These are phyloP conservation scores for Eretmocerus hayati DNA, from an alignment of 2,888 invertebrate genomes.

Conservation along the genomic window DNA sequence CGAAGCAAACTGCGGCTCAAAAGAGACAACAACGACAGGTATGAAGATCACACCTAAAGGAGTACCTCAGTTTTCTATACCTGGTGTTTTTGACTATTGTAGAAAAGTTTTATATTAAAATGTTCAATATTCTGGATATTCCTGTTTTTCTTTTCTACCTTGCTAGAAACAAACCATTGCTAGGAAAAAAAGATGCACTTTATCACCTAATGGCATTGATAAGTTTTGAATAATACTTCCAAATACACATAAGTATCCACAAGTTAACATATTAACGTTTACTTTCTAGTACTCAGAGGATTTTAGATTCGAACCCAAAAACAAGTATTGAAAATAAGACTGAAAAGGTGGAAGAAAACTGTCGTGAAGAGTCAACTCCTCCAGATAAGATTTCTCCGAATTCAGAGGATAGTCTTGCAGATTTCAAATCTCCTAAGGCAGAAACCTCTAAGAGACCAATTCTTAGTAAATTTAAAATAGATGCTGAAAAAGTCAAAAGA, in stretches of 20 bases:
- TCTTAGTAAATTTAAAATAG: slow-evolving; percentile 17
- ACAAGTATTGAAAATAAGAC: too few species aligned
- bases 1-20: slow-evolving; percentile 14
- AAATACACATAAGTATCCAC: too few species aligned
- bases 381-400: slow-evolving; percentile 6
- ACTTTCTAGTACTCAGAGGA: too few species aligned
- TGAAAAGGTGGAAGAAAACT: too few species aligned
- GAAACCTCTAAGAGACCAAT: background rate
- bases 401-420: slow-evolving; percentile 32
- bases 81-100: slow-evolving; percentile 1
- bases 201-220: too few species aligned
- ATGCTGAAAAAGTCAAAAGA: slow-evolving; percentile 20
- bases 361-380: too few species aligned
- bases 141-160: background rate
- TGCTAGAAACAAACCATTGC: too few species aligned
- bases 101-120: slow-evolving; percentile 13
- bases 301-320: too few species aligned
- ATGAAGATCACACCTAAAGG: slow-evolving; percentile 9
- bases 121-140: background rate
- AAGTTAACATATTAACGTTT: too few species aligned
- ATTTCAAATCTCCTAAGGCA: slow-evolving; percentile 37
- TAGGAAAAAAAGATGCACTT: too few species aligned
- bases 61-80: background rate
- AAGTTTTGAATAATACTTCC: too few species aligned
- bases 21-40: slow-evolving; percentile 17